Evolutionary conservation across 2,797 vertebrate species (phyloP).

Genomic region (Heteromormyrus szaboi): DNA sequence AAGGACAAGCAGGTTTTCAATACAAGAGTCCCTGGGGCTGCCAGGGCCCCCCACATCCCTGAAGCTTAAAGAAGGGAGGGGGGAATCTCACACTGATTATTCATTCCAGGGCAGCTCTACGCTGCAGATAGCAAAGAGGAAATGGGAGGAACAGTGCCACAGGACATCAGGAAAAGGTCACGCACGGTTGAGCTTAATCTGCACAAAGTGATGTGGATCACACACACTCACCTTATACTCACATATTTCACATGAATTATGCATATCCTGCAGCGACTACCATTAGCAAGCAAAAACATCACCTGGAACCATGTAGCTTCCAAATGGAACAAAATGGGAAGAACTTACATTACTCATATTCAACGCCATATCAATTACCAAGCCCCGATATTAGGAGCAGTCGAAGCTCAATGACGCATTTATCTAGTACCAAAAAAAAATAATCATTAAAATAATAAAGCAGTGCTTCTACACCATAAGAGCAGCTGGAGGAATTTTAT

Average conservation of each 20-base stretch:
- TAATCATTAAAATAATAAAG: not conserved
- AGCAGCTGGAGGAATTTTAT: not conserved
- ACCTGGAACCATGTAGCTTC: not conserved
- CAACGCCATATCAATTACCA: not conserved
- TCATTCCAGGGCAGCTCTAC: not conserved
- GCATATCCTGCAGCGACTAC: not conserved
- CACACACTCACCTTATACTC: not conserved
- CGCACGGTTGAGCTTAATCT: not conserved
- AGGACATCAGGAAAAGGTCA: conserved; percentile 15
- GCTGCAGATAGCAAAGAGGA: not conserved
- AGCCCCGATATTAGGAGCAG: not conserved
- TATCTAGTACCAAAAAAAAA: not conserved
- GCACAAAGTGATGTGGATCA: not conserved
- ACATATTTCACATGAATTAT: not conserved
- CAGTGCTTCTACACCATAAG: not conserved
- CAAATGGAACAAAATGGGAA: not conserved
- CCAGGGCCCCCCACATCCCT: not conserved
- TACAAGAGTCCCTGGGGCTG: not conserved
- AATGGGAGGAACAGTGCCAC: not conserved
- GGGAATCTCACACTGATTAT: not conserved
- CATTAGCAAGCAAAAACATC: not conserved
- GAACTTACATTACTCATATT: not conserved
- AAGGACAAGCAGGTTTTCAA: not conserved
- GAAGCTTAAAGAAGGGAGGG: not conserved
- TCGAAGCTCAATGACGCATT: not conserved